phyloP scores from a whole-genome alignment of 2,888 invertebrate genomes.

The Branchellion lobata region DNA sequence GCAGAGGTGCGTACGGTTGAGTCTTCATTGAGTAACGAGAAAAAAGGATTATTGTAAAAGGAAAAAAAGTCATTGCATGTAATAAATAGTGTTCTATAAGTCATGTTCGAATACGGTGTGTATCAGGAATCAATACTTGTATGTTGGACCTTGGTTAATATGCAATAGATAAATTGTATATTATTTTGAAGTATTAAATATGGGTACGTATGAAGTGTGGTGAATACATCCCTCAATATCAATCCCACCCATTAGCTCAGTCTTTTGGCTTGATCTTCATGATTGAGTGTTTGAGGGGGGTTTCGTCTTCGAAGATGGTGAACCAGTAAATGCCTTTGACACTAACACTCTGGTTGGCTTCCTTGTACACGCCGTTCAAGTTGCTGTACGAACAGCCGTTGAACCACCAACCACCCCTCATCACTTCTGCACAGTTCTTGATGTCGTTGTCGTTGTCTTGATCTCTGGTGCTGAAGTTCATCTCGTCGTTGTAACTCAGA shows the following conservation, averaged over 20 bases:
- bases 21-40: no score
- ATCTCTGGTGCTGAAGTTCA: constrained; percentile 61
- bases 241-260: neutral
- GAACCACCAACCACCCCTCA: constrained; percentile 62
- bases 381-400: constrained; percentile 58
- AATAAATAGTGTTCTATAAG: no score
- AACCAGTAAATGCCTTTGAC: constrained; percentile 53
- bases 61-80: no score
- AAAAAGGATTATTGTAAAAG: no score
- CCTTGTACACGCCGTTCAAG: constrained; percentile 59
- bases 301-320: constrained; percentile 58
- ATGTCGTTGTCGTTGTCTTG: constrained; percentile 59
- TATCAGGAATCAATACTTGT: no score
- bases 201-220: no score
- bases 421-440: constrained; percentile 59
- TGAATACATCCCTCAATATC: no score
- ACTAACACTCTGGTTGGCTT: constrained; percentile 49
- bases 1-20: no score
- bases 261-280: constrained; percentile 1
- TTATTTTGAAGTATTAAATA: no score
- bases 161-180: no score
- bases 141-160: no score
- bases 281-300: neutral
- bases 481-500: constrained; percentile 58
- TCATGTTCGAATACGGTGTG: no score